Percentiles rank a stretch among this genome's conserved stretches.
Evolutionary conservation across 30 jellyfish, hydroid and myxozoan genomes (phyloP).

Genomic region (Aurelia sp.): DNA sequence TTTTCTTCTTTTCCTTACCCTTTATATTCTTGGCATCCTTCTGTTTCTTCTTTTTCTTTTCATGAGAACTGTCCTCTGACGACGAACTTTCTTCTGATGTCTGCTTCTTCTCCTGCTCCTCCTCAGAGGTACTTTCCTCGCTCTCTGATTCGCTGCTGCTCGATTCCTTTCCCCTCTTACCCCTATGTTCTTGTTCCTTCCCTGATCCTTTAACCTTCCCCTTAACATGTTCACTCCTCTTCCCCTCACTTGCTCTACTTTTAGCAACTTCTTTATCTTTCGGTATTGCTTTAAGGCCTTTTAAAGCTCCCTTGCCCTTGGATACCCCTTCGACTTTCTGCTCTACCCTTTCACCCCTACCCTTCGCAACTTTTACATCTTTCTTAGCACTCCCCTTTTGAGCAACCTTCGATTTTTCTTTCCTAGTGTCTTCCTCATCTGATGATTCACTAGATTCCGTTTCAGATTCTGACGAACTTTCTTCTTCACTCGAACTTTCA

Average conservation of each 20-base stretch:
- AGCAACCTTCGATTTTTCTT: not conserved
- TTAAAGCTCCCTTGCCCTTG: not conserved
- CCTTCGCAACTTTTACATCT: not conserved
- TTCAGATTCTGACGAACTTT: conserved; percentile 44
- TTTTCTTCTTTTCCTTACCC: conserved; percentile 22
- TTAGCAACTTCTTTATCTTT: conserved; percentile 7
- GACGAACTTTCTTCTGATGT: not conserved
- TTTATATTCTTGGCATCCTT: conserved; percentile 1
- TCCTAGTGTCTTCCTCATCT: not conserved
- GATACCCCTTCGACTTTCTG: not conserved
- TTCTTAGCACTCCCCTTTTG: not conserved
- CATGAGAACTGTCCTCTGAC: not conserved
- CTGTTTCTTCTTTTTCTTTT: not conserved
- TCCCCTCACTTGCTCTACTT: not conserved
- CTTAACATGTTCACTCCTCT: not conserved
- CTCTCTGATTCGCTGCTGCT: conserved; percentile 2
- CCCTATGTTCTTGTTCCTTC: conserved; percentile 16
- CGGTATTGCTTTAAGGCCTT: not conserved
- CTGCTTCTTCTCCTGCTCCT: conserved; percentile 3
- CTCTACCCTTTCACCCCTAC: not conserved
- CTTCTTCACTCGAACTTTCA: conserved; percentile 29
- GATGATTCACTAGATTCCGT: conserved; percentile 10
- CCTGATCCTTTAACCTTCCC: not conserved
- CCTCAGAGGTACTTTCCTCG: not conserved
- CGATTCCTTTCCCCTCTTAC: not conserved